phyloP scores from a whole-genome alignment of 2,113 vertebrate genomes.

The Sprattus sprattus region DNA sequence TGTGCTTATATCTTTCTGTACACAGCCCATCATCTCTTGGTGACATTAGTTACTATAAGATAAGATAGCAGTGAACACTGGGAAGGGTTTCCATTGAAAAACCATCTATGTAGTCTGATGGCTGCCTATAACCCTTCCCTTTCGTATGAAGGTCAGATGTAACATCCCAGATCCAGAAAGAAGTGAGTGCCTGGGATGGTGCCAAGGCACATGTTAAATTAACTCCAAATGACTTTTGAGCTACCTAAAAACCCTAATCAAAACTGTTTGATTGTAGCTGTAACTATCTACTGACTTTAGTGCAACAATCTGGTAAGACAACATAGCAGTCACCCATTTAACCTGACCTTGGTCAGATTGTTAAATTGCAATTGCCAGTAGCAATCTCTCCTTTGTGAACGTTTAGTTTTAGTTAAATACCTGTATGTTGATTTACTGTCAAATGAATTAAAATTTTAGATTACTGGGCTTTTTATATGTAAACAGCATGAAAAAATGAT shows the following conservation, averaged over 20 bases:
- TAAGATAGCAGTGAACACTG: not conserved
- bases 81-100: not conserved
- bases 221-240: too few relatives aligned
- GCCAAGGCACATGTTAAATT: too few relatives aligned
- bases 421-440: not conserved
- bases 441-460: too few relatives aligned
- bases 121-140: not conserved
- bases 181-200: not conserved
- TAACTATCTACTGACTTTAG: not conserved
- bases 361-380: not conserved
- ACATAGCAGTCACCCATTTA: not conserved
- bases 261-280: too few relatives aligned
- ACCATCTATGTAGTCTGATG: not conserved
- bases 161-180: not conserved
- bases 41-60: not conserved
- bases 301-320: not conserved
- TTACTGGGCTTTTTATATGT: too few relatives aligned
- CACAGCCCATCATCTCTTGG: not conserved
- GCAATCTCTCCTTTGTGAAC: not conserved
- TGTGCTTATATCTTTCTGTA: not conserved
- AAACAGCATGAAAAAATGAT: too few relatives aligned
- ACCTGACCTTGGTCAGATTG: not conserved
- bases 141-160: not conserved
- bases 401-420: not conserved
- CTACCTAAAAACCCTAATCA: too few relatives aligned